Conservation (phyloP, 2,797 vertebrate species). For the Anguilla obscura region DNA sequence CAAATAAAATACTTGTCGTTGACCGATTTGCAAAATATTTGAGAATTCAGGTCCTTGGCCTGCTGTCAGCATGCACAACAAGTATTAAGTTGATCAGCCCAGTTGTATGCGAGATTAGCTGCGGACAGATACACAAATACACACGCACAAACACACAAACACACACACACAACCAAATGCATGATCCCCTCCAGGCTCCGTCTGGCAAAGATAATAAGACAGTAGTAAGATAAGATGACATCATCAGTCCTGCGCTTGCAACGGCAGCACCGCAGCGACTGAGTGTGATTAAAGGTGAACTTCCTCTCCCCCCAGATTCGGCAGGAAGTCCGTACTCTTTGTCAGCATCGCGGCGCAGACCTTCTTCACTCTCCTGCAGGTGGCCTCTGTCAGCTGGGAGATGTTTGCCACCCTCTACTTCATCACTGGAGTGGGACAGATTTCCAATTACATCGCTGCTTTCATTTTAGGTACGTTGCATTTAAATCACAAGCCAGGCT, state of each 20-base stretch:
- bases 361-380: slow-evolving; percentile 78
- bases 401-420: slow-evolving; percentile 78
- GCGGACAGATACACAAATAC: no score
- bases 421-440: slow-evolving; percentile 80
- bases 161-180: no score
- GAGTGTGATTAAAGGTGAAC: background rate
- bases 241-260: background rate
- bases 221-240: background rate
- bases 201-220: no score
- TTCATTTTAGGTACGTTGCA: slow-evolving; percentile 81
- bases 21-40: no score
- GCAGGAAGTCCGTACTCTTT: slow-evolving; percentile 76
- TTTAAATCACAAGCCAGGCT: slow-evolving; percentile 15
- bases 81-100: no score
- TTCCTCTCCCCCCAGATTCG: slow-evolving; percentile 64
- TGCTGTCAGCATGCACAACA: no score
- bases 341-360: slow-evolving; percentile 77
- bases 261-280: background rate
- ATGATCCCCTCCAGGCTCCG: no score
- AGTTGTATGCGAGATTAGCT: no score
- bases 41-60: no score
- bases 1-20: no score
- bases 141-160: no score
- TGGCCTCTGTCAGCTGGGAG: slow-evolving; percentile 77
- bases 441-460: slow-evolving; percentile 84